Evolutionary conservation across 2,113 vertebrate species (phyloP), one percentile per base, ranked within the genome.

Genomic region (Cochlearius cochlearius): DNA sequence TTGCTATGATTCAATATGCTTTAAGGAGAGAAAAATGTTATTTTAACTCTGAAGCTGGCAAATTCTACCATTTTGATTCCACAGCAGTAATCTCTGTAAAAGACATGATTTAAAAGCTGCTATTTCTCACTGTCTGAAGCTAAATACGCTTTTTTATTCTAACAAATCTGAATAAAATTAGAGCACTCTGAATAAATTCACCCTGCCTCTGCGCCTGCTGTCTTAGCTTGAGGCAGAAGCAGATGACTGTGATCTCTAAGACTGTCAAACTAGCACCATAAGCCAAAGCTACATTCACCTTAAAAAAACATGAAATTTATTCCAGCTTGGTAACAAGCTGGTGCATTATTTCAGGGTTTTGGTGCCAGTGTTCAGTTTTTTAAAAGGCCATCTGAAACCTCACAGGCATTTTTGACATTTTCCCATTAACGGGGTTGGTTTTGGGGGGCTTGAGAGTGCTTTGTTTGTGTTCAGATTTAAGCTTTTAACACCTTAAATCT

Each of bases 401-500:
- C 83, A 36, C 12, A 81, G 95, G 92, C 76, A n/a, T 79, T 94
- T 97, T 66, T 92, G 94, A 94, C 91, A 94, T 95, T 92, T 96
- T 85, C 59, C 66, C 47, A 59, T 76, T 96, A 82, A 25, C 3
- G 3, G 38, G 27, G n/a, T 39, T 77, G 73, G 50, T 91, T 66
- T 95, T 45, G 92, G 55, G 64, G 66, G 50, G n/a, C 39, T 84
- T 56, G 16, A 27, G 66, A 68, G 43, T 34, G 64, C 39, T 81
- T 66, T 43, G 16, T 64, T 68, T 62, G 74, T 39, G 62, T 13
- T 83, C 60, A 79, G 34, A 50, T 78, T 77, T 62, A n/a, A 92
- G 88, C 59, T 94, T 93, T 55, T 58, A 83, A 41, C 76, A 90
- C 89, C 55, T 88, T 34, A 58, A 9, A 64, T 56, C 66, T 91